Conservation (phyloP, 1,140 invertebrate species). For the Papilio polyxenes region DNA sequence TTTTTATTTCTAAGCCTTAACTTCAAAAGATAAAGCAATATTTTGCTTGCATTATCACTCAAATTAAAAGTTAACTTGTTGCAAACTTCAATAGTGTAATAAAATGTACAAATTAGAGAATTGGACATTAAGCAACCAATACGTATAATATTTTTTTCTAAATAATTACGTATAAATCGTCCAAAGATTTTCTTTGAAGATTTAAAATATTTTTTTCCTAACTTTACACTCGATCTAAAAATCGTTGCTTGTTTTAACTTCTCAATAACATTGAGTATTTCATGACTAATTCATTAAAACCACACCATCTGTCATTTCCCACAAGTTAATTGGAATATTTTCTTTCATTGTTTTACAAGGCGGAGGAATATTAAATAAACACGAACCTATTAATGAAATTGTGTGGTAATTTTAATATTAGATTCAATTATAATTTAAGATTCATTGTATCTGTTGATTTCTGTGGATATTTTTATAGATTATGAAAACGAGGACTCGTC, state of each 20-base stretch:
- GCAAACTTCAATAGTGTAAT: no score
- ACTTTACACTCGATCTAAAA: neutral
- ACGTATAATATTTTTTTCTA: neutral
- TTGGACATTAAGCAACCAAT: neutral
- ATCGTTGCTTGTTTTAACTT: neutral
- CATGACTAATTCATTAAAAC: neutral
- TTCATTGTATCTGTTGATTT: neutral
- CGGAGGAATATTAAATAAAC: neutral
- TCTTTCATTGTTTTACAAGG: neutral
- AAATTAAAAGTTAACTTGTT: no score
- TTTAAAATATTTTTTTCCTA: neutral
- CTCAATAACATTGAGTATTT: neutral
- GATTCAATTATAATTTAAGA: neutral
- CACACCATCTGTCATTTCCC: slow-evolving; percentile 15
- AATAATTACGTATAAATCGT: neutral
- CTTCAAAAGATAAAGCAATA: no score
- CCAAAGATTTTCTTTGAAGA: neutral
- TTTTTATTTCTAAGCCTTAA: no score
- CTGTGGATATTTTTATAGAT: no score
- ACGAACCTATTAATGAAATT: neutral
- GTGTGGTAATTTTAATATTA: neutral
- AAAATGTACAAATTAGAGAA: neutral
- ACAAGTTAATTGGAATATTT: slow-evolving; percentile 21
- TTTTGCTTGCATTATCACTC: no score
- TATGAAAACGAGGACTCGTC: no score